Evolutionary conservation across 2,797 vertebrate species (phyloP).

Genomic region (Spheniscus humboldti): DNA sequence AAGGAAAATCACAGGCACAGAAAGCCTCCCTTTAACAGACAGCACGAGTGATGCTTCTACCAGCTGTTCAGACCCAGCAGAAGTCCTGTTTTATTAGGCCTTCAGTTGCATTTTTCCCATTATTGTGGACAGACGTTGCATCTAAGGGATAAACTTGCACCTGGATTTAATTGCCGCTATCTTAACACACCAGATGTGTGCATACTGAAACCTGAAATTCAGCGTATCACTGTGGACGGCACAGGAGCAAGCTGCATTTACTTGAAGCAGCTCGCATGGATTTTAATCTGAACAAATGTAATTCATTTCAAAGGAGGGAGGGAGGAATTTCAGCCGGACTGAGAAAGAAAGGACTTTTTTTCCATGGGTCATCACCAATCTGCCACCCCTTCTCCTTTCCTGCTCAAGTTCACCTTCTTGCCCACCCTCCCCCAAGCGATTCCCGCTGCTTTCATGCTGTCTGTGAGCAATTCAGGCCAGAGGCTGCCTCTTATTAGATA

Average conservation of each 20-base stretch:
- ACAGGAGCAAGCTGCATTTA: neutral
- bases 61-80: neutral
- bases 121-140: neutral
- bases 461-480: neutral
- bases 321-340: neutral
- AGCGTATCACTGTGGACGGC: rapidly evolving
- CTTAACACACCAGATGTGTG: neutral
- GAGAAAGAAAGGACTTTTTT: neutral
- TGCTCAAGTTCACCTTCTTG: neutral
- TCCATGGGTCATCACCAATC: neutral
- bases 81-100: neutral
- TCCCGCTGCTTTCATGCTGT: neutral
- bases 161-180: neutral
- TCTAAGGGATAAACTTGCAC: neutral
- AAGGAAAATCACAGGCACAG: neutral
- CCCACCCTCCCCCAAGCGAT: neutral
- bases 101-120: neutral
- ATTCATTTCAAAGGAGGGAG: neutral
- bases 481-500: neutral
- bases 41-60: neutral
- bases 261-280: rapidly evolving
- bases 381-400: neutral
- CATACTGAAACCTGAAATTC: neutral
- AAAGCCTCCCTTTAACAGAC: neutral
- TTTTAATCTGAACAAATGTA: neutral